A percentile compares a stretch with the other conserved stretches of the same genome.
These are phyloP conservation scores for Anticlea derivata DNA, from an alignment of 2,888 invertebrate species.

Conservation along the genomic window DNA sequence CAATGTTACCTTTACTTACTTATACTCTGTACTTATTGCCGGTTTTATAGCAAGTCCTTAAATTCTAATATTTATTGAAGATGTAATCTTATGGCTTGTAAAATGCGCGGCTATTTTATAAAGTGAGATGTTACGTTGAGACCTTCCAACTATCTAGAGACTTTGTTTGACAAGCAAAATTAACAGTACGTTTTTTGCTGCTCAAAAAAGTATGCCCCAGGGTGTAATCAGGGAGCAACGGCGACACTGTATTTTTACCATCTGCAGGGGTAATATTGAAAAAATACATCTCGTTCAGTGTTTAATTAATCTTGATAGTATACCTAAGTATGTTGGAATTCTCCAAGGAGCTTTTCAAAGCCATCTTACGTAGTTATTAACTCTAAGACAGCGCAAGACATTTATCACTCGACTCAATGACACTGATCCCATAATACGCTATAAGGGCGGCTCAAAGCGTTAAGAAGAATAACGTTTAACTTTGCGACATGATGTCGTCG, in stretches of 20 bases:
- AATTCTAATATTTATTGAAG: slow-evolving; percentile 16
- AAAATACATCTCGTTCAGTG: no score
- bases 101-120: not conserved
- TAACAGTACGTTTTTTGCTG: no score
- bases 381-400: slow-evolving; percentile 40
- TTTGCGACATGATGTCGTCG: slow-evolving; percentile 51
- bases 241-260: no score
- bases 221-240: no score
- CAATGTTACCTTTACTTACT: slow-evolving; percentile 33
- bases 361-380: slow-evolving; percentile 30
- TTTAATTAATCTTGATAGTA: no score
- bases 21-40: slow-evolving; percentile 23
- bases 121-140: not conserved
- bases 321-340: slow-evolving; percentile 8
- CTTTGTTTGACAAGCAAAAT: no score
- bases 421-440: slow-evolving; percentile 60
- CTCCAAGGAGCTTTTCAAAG: slow-evolving; percentile 20
- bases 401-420: slow-evolving; percentile 61
- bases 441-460: slow-evolving; percentile 42
- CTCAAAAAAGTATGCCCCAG: no score
- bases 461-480: slow-evolving; percentile 55
- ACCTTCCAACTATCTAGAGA: no score
- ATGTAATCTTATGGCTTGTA: slow-evolving; percentile 10
- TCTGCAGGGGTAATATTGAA: not conserved
- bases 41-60: slow-evolving; percentile 31